Evolutionary conservation across 2,113 vertebrate species (phyloP).

Genomic region (Erythrolamprus reginae): DNA sequence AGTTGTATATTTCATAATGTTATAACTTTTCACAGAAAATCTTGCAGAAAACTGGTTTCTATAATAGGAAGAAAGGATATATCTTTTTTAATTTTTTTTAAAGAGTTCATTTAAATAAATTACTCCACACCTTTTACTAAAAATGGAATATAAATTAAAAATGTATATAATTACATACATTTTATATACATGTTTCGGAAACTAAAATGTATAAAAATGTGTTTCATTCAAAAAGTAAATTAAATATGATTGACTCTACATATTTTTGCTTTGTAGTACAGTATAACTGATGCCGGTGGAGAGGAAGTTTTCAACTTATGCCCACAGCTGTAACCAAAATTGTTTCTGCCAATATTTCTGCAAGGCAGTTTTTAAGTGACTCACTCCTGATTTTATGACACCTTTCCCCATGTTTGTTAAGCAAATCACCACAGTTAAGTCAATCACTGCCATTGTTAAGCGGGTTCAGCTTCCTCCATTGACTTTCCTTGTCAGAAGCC

Average conservation of each 20-base stretch:
- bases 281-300: neutral
- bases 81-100: neutral
- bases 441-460: too few species aligned
- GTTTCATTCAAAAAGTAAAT: neutral
- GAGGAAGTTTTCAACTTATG: too few species aligned
- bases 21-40: neutral
- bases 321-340: too few species aligned
- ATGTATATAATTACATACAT: neutral
- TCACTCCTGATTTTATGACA: too few species aligned
- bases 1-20: neutral
- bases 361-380: too few species aligned
- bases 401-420: too few species aligned
- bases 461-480: too few species aligned
- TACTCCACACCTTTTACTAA: neutral
- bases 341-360: too few species aligned
- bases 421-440: too few species aligned
- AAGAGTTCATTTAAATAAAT: neutral
- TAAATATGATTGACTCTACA: neutral
- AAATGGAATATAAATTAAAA: neutral
- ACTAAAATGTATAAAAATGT: neutral
- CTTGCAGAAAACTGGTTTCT: neutral
- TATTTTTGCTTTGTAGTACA: neutral
- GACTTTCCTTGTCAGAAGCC: too few species aligned
- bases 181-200: too few species aligned
- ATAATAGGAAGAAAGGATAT: neutral